Evolutionary conservation across 2,797 vertebrate genomes (phyloP).

Genomic region (Argyrosomus regius): DNA sequence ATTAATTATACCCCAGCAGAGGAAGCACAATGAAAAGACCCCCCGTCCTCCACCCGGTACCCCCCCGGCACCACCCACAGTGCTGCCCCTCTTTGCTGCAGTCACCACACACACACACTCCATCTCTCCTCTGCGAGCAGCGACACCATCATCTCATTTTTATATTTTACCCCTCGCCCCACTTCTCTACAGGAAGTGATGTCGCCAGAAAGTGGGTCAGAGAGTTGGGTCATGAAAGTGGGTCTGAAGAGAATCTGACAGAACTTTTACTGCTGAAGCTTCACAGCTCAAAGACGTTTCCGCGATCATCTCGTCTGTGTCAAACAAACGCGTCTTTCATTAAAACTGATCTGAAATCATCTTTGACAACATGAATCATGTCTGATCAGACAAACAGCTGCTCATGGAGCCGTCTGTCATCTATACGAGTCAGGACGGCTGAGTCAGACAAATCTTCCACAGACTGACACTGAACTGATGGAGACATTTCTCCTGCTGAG

Average conservation of each 20-base stretch:
- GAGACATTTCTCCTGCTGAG: constrained; percentile 45
- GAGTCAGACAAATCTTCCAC: constrained; percentile 18
- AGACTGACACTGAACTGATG: neutral
- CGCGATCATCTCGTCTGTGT: constrained; percentile 13
- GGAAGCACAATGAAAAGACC: constrained; percentile 69
- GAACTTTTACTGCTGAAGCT: neutral
- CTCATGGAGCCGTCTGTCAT: constrained; percentile 14
- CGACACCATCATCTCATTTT: constrained; percentile 64
- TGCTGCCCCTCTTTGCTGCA: constrained; percentile 38
- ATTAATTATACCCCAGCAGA: constrained; percentile 78
- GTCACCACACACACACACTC: constrained; percentile 24
- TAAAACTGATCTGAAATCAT: constrained; percentile 30
- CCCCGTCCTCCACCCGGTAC: neutral
- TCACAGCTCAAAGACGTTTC: too few species aligned
- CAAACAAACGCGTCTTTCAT: constrained; percentile 14
- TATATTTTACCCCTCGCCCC: constrained; percentile 19
- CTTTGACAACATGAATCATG: constrained; percentile 26
- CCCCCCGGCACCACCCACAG: constrained; percentile 21
- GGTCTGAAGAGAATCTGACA: neutral
- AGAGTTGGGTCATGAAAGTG: neutral
- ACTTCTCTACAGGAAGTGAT: constrained; percentile 2
- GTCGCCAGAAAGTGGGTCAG: neutral
- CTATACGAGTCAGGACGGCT: neutral
- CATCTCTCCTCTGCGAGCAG: neutral
- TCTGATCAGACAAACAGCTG: constrained; percentile 31